Percentiles rank a stretch among this genome's conserved stretches.
Evolutionary conservation across 2,797 vertebrate species (phyloP).

Genomic region (Syngnathus rostellatus): DNA sequence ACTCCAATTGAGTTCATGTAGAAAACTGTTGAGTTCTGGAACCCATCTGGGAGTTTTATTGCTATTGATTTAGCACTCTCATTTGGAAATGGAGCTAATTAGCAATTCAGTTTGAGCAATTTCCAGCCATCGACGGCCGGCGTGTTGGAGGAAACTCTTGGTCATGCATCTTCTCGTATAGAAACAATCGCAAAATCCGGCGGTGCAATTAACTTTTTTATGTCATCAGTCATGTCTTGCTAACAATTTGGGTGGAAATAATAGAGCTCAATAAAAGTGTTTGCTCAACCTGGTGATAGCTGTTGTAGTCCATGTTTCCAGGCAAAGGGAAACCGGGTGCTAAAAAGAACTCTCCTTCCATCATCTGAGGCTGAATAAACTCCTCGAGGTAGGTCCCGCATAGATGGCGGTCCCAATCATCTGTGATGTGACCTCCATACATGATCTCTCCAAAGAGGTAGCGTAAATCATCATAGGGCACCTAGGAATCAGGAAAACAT

Average conservation of each 20-base stretch:
- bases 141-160: slow-evolving; percentile 14
- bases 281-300: slow-evolving; percentile 81
- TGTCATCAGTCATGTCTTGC: neutral
- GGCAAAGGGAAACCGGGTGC: slow-evolving; percentile 85
- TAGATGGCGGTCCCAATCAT: slow-evolving; percentile 90
- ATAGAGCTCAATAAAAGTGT: neutral
- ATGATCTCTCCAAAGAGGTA: slow-evolving; percentile 97
- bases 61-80: slow-evolving; percentile 36
- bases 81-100: slow-evolving; percentile 34
- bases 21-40: slow-evolving; percentile 30
- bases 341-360: slow-evolving; percentile 81
- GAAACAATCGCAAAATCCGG: neutral
- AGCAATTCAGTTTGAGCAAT: slow-evolving; percentile 20
- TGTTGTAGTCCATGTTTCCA: slow-evolving; percentile 81
- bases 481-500: slow-evolving; percentile 56
- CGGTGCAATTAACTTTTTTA: neutral
- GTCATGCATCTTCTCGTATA: neutral
- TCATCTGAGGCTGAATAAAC: slow-evolving; percentile 85
- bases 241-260: neutral
- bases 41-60: slow-evolving; percentile 35
- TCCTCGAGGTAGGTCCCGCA: slow-evolving; percentile 88
- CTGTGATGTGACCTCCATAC: slow-evolving; percentile 95
- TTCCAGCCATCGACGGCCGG: slow-evolving; percentile 6
- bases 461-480: slow-evolving; percentile 86
- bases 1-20: neutral